Evolutionary conservation across 2,113 vertebrate genomes (phyloP).

Genomic region (zebrafish (Danio rerio)): GRCz12tu NC_133179.1:14277001-14277500

Average conservation of each 20-base stretch:
- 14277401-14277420: not conserved
- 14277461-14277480: not conserved
- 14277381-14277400: not conserved
- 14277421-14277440: not conserved
- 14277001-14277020: not conserved
- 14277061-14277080: constrained; percentile 43
- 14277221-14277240: constrained; percentile 95
- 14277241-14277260: constrained; percentile 96
- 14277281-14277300: constrained; percentile 94
- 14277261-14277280: constrained; percentile 95
- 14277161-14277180: not conserved
- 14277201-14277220: constrained; percentile 94
- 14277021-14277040: constrained; percentile 10
- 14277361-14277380: not conserved
- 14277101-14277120: constrained; percentile 25
- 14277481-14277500: no score
- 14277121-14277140: constrained; percentile 34
- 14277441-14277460: not conserved
- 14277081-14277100: constrained; percentile 36
- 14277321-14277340: constrained; percentile 57
- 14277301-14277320: constrained; percentile 77
- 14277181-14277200: constrained; percentile 79
- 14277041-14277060: not conserved
- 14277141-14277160: constrained; percentile 24
- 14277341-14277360: constrained; percentile 47